Evolutionary conservation across 2,888 invertebrate genomes (phyloP).

Genomic region (Opisthograptis luteolata): DNA sequence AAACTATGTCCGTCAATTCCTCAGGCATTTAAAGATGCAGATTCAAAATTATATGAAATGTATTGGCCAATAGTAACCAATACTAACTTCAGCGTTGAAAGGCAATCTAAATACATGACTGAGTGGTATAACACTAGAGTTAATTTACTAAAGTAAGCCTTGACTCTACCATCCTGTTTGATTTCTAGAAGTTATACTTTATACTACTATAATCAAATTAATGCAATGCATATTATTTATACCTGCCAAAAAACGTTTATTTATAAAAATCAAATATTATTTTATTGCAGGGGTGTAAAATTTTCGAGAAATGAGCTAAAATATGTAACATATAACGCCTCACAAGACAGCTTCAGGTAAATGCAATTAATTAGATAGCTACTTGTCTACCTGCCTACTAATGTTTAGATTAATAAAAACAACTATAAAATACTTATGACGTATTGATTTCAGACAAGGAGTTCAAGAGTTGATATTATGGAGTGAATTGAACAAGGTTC

Average conservation of each 20-base stretch:
- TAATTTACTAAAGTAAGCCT: background rate
- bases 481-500: background rate
- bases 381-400: no score
- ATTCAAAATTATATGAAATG: background rate
- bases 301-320: background rate
- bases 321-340: background rate
- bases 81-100: background rate
- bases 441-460: background rate
- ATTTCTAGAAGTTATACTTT: no score
- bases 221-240: no score
- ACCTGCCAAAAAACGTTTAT: no score
- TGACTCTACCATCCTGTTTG: no score
- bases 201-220: no score
- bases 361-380: no score
- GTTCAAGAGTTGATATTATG: background rate
- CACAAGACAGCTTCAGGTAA: background rate
- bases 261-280: background rate
- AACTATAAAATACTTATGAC: no score
- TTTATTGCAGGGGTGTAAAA: background rate
- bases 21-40: background rate
- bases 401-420: background rate
- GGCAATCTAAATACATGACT: background rate
- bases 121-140: background rate
- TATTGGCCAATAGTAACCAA: background rate
- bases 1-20: conserved; percentile 1